Evolutionary conservation across 2,888 invertebrate genomes (phyloP).

Genomic region (Himalopsyche kuldschensis): DNA sequence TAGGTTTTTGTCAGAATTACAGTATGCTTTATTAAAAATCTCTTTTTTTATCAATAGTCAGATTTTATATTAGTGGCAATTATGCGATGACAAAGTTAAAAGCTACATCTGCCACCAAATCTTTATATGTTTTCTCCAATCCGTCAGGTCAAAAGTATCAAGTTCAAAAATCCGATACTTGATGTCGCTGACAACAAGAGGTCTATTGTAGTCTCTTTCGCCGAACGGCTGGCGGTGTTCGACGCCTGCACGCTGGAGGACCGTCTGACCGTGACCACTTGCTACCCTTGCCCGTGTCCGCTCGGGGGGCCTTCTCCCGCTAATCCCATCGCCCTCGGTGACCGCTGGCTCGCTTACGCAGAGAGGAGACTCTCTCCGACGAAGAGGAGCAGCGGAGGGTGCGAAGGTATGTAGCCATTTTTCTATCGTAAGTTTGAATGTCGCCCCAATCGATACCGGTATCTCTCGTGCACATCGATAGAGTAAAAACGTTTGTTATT

Average conservation of each 20-base stretch:
- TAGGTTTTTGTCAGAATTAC: too few relatives aligned
- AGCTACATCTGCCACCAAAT: too few relatives aligned
- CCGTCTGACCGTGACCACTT: constrained; percentile 83
- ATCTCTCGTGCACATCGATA: background rate
- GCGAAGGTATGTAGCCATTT: constrained; percentile 59
- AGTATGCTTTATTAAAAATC: too few relatives aligned
- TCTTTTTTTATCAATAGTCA: too few relatives aligned
- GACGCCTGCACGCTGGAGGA: constrained; percentile 88
- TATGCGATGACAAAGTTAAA: too few relatives aligned
- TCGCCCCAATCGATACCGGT: background rate
- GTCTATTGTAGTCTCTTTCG: constrained; percentile 84
- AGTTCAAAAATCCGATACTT: constrained; percentile 87
- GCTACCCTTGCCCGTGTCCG: constrained; percentile 84
- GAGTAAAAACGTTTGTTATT: background rate
- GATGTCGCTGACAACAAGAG: constrained; percentile 88
- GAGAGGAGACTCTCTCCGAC: constrained; percentile 81
- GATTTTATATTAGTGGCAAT: too few relatives aligned
- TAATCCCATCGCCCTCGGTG: constrained; percentile 86
- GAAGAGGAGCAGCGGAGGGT: constrained; percentile 80
- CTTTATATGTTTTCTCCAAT: background rate
- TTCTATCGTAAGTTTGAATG: background rate
- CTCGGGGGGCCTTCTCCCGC: constrained; percentile 52
- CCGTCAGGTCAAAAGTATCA: constrained; percentile 78
- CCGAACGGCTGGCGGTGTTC: constrained; percentile 88
- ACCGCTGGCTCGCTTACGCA: constrained; percentile 82